Conservation (phyloP, 2,113 vertebrate species). For the Notiomystis cincta region DNA sequence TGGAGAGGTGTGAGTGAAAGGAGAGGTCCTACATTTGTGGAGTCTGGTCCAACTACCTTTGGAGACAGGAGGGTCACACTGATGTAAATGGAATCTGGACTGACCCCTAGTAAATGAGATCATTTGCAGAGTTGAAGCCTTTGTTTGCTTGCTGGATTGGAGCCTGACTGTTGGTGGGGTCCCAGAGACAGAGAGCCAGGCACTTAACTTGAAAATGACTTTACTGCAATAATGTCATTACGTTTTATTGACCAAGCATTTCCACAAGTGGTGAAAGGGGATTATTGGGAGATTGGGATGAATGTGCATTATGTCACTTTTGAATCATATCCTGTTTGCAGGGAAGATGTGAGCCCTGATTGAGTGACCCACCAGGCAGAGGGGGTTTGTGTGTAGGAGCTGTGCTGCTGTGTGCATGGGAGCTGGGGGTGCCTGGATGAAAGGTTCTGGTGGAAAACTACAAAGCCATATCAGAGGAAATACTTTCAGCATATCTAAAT, state of each 20-base stretch:
- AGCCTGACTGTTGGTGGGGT: not conserved
- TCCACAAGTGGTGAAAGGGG: slow-evolving; percentile 31
- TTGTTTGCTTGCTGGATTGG: not conserved
- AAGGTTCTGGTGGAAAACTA: not conserved
- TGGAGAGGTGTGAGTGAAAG: not conserved
- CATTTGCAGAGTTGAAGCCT: not conserved
- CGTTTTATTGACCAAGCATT: not conserved
- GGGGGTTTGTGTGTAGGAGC: not conserved
- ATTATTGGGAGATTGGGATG: slow-evolving; percentile 11
- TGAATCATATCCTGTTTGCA: not conserved
- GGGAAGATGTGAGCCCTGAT: not conserved
- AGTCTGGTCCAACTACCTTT: not conserved
- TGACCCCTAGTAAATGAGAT: not conserved
- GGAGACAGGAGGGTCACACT: not conserved
- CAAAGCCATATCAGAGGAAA: not conserved
- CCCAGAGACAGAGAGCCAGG: not conserved
- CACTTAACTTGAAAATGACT: slow-evolving; percentile 22
- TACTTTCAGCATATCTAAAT: not conserved
- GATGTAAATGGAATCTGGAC: not conserved
- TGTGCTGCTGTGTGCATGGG: not conserved
- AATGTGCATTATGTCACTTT: slow-evolving; percentile 4
- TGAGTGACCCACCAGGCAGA: not conserved
- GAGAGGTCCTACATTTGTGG: not conserved
- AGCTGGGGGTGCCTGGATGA: not conserved
- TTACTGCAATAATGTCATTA: slow-evolving; percentile 27